Conservation (phyloP, 64 coral and sea anemone species). For the Pocillopora damicornis region DNA sequence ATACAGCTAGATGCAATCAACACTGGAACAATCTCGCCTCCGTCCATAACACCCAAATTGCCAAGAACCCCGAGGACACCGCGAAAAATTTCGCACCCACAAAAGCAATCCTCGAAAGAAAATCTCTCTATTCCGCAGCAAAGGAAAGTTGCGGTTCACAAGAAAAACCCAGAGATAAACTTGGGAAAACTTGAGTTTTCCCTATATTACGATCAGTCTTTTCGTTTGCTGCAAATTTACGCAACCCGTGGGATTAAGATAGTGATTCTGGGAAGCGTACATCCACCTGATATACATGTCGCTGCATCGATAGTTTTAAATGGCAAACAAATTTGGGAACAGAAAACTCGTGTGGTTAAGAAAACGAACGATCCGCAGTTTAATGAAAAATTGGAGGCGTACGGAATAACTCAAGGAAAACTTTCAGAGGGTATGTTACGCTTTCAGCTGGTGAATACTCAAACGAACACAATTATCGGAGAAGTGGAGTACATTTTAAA, state of each 20-base stretch:
- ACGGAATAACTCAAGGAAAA: constrained; percentile 13
- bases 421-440: constrained; percentile 3
- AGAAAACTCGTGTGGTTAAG: constrained; percentile 22
- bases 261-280: not conserved
- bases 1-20: not conserved
- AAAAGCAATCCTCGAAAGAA: not conserved
- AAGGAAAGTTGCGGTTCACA: constrained; percentile 11
- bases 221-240: constrained; percentile 29
- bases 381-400: constrained; percentile 31
- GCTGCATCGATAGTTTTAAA: constrained; percentile 9
- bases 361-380: constrained; percentile 26
- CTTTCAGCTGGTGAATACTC: constrained; percentile 23
- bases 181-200: constrained; percentile 58
- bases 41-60: not conserved
- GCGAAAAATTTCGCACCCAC: not conserved
- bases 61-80: not conserved
- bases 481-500: constrained; percentile 16
- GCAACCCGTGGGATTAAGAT: constrained; percentile 37
- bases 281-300: not conserved
- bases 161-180: not conserved
- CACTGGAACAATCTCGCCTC: not conserved
- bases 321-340: constrained; percentile 29
- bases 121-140: not conserved
- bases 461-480: not conserved
- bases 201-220: constrained; percentile 40